Percentiles rank a stretch among this genome's conserved stretches.
phyloP scores from a whole-genome alignment of 2,888 invertebrate species.

The Eristalis tenax region DNA sequence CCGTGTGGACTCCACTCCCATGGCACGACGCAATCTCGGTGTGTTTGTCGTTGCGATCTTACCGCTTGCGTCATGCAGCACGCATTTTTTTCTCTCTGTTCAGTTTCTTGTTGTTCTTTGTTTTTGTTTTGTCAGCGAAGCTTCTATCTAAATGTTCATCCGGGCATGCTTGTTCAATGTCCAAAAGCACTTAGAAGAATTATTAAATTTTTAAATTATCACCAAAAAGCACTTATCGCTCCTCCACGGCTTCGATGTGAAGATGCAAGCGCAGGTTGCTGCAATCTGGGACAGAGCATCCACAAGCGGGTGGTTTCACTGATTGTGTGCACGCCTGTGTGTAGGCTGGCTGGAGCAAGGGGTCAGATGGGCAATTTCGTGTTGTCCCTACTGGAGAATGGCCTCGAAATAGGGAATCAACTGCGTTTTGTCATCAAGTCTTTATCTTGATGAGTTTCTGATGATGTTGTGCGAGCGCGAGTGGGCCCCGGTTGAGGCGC shows the following conservation, averaged over 20 bases:
- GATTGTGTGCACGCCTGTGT: conserved; percentile 4
- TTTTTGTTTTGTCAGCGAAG: conserved; percentile 43
- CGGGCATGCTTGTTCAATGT: conserved; percentile 61
- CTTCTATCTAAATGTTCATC: conserved; percentile 68
- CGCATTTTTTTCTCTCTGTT: neutral
- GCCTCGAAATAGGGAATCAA: conserved; percentile 24
- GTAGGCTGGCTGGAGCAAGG: conserved; percentile 27
- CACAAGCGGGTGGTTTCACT: conserved; percentile 34
- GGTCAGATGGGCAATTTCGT: conserved; percentile 21
- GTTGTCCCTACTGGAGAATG: conserved; percentile 33
- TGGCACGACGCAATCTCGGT: neutral
- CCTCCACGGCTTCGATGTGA: neutral
- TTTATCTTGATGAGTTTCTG: conserved; percentile 33
- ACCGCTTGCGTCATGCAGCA: neutral
- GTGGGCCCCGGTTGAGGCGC: neutral
- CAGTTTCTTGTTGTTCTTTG: neutral
- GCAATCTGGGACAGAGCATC: conserved; percentile 22
- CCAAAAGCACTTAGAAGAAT: conserved; percentile 70
- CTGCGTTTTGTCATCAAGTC: conserved; percentile 35
- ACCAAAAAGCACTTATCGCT: conserved; percentile 63
- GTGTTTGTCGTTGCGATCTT: neutral
- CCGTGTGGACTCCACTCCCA: neutral
- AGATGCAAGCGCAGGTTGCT: conserved; percentile 22
- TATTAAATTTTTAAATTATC: conserved; percentile 67
- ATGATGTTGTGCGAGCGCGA: conserved; percentile 1